Percentiles rank a stretch among this genome's conserved stretches.
Evolutionary conservation across 2,113 vertebrate genomes (phyloP).

Genomic region (Archilochus colubris): DNA sequence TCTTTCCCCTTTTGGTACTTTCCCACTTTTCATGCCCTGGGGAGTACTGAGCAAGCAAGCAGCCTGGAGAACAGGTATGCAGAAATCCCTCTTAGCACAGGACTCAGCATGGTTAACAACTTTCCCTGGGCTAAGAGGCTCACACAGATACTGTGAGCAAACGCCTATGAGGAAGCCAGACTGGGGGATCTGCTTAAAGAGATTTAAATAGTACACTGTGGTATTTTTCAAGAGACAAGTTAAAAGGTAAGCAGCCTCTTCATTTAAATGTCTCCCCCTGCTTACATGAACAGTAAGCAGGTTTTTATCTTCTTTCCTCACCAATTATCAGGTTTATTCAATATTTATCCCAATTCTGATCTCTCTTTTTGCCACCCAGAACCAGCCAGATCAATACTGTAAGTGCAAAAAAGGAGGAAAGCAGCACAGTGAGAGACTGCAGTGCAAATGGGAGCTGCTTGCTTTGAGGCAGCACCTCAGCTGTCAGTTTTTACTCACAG

Average conservation of each 20-base stretch:
- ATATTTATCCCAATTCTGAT: background rate
- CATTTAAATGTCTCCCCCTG: background rate
- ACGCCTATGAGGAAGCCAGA: background rate
- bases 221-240: background rate
- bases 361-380: background rate
- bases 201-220: background rate
- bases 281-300: background rate
- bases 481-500: conserved; percentile 14
- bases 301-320: background rate
- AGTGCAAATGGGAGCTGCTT: background rate
- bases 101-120: background rate
- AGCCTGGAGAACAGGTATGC: background rate
- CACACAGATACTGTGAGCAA: background rate
- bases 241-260: background rate
- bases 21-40: background rate
- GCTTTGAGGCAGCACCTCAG: conserved; percentile 29
- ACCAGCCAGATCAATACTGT: background rate
- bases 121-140: background rate
- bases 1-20: background rate
- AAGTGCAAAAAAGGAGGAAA: background rate
- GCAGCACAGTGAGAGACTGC: background rate
- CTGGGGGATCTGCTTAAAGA: background rate
- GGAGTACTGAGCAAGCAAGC: background rate
- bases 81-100: background rate
- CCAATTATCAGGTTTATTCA: background rate